Base-by-base conservation (phyloP, 2,797 vertebrate genomes). In the Anabas testudineus region DNA sequence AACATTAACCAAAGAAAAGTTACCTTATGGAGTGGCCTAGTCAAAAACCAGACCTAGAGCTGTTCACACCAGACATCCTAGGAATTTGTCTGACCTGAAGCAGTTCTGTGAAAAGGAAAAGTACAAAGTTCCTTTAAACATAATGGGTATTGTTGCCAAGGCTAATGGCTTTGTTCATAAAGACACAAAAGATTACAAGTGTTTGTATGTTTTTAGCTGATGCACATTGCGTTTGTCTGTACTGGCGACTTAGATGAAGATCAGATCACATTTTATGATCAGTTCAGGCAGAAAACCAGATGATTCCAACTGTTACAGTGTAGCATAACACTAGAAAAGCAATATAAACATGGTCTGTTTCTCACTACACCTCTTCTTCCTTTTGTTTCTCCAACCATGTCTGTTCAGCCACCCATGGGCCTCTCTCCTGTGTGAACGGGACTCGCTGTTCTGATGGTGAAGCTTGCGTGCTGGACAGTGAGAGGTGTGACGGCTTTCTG, bases 401-500 rank as follows among this genome's bases (percentile, higher is more conserved):
- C 34, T 39, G 46, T 22, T 21, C 34, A 99, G 98, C 97, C 26
- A 99, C 97, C 0, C 95, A 49, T 0, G 94, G 95, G 60, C 93
- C 95, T 22, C 78, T 97, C 86, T 70, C 72, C 0, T 99, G 97
- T 63, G 80, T 88, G 1, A 94, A 95, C 2, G 93, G 94, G 4
- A 94, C 92, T 1, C 95, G 94, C 67, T 99, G 98, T 1, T 93
- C 94, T 49, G 96, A 98, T 0, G 95, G 95, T 0, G 97, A 98
- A 72, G 93, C 95, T 15, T 99, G 98, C 21, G 76, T 99, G n/a
- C 22, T 91, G 66, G 87, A 92, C 60, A 83, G 91, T 0, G 97
- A 99, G 90, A 87, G 91, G 5, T 99, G 98, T 0, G 98, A 99
- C 0, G 96, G 97, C 3, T 99, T 96, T 56, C 90, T 98, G 84